A percentile compares a stretch with the other conserved stretches of the same genome.
phyloP scores from a whole-genome alignment of 2,888 invertebrate genomes.

The Hyposoter didymator region DNA sequence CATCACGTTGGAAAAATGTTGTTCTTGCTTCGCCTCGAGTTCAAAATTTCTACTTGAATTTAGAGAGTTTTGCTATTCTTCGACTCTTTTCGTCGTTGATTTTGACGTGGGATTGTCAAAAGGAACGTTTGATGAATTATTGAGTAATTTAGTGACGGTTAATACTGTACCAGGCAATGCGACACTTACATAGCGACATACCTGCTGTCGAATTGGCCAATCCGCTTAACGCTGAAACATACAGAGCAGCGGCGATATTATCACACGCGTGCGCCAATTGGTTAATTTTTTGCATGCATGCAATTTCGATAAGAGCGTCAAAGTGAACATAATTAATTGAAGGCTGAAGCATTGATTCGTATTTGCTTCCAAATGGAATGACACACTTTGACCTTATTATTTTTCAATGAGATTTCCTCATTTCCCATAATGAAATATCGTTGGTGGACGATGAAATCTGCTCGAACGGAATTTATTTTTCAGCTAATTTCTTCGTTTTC shows the following conservation, averaged over 20 bases:
- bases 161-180: conserved; percentile 84
- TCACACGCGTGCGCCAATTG: conserved; percentile 73
- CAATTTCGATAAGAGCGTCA: conserved; percentile 3
- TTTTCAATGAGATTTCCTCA: neutral
- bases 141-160: conserved; percentile 82
- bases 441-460: too few relatives aligned
- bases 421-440: too few relatives aligned
- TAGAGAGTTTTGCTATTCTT: neutral
- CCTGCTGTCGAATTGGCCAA: conserved; percentile 85
- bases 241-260: conserved; percentile 77
- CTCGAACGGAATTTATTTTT: too few relatives aligned
- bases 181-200: conserved; percentile 85
- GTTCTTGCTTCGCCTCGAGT: neutral
- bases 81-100: conserved; percentile 4
- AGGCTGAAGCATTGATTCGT: neutral
- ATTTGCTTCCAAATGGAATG: neutral
- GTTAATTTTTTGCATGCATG: conserved; percentile 58
- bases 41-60: neutral
- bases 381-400: neutral
- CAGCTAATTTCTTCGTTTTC: too few relatives aligned
- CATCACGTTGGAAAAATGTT: neutral
- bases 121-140: conserved; percentile 62
- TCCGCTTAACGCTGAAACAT: conserved; percentile 85
- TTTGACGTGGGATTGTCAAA: conserved; percentile 1
- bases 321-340: neutral